phyloP scores from a whole-genome alignment of 2,113 vertebrate species.

The human (Homo sapiens) region DNA sequence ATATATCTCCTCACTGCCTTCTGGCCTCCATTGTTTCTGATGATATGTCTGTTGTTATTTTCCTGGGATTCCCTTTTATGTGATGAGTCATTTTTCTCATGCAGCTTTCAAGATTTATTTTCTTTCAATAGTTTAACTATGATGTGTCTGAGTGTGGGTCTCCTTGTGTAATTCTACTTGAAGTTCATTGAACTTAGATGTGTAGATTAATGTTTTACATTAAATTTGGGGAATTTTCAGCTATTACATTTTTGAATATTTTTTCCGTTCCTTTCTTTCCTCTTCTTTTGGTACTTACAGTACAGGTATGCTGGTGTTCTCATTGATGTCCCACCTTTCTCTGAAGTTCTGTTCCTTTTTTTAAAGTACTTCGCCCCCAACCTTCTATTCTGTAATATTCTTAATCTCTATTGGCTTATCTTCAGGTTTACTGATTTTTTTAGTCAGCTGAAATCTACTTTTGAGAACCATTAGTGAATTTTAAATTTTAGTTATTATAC shows the following conservation, averaged over 20 bases:
- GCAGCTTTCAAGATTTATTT: too few species aligned
- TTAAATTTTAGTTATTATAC: neutral
- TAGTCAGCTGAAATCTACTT: neutral
- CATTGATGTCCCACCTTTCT: neutral
- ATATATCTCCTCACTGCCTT: too few species aligned
- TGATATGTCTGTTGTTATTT: too few species aligned
- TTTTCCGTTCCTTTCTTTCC: neutral
- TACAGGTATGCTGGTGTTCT: neutral
- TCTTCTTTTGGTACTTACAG: neutral
- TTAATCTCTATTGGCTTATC: neutral
- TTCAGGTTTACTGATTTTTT: neutral
- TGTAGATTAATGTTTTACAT: too few species aligned
- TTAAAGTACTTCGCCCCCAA: neutral
- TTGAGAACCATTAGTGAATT: neutral
- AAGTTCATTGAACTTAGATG: too few species aligned
- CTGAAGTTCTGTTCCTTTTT: neutral
- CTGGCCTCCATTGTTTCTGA: too few species aligned
- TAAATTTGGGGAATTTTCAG: too few species aligned
- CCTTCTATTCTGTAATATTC: neutral
- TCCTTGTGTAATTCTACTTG: too few species aligned
- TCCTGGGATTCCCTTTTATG: too few species aligned
- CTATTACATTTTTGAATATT: neutral
- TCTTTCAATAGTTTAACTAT: too few species aligned
- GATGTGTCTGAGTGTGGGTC: too few species aligned
- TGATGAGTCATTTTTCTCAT: too few species aligned